Evolutionary conservation across 1,140 invertebrate genomes (phyloP).

Genomic region (Leptinotarsa texana): DNA sequence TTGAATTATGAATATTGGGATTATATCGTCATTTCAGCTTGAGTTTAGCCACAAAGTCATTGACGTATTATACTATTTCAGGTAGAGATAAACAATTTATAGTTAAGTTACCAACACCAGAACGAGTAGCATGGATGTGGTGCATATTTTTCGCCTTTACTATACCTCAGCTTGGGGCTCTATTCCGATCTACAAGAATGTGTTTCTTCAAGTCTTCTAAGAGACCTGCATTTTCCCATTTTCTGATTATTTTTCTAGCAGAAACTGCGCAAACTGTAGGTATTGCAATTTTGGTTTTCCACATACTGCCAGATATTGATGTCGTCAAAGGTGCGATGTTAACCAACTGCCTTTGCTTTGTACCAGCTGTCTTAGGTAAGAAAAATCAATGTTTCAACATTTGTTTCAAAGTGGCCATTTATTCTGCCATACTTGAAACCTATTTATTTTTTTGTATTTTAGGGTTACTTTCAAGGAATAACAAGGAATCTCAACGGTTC

Average conservation of each 20-base stretch:
- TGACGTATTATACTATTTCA: constrained; percentile 52
- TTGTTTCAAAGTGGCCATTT: background rate
- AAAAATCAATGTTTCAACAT: background rate
- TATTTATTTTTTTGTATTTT: constrained; percentile 49
- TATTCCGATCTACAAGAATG: constrained; percentile 82
- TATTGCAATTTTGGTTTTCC: constrained; percentile 80
- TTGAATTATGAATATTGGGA: too few relatives aligned
- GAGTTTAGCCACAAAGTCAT: too few relatives aligned
- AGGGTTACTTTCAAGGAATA: constrained; percentile 77
- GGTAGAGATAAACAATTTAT: constrained; percentile 82
- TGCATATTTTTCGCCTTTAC: constrained; percentile 84
- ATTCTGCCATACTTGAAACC: too few relatives aligned
- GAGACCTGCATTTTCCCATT: constrained; percentile 65
- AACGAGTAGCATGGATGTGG: constrained; percentile 92
- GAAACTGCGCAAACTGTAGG: constrained; percentile 88
- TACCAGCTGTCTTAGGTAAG: constrained; percentile 78
- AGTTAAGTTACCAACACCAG: constrained; percentile 75
- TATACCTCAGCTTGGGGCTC: constrained; percentile 83
- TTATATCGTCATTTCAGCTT: too few relatives aligned
- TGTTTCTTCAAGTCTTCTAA: constrained; percentile 89
- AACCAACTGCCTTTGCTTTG: constrained; percentile 89
- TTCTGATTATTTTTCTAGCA: constrained; percentile 74
- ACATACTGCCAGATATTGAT: constrained; percentile 87
- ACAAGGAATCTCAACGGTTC: constrained; percentile 77
- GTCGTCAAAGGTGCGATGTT: constrained; percentile 91